Evolutionary conservation across 2,888 invertebrate species (phyloP).

Genomic region (Dascillus cervinus): DNA sequence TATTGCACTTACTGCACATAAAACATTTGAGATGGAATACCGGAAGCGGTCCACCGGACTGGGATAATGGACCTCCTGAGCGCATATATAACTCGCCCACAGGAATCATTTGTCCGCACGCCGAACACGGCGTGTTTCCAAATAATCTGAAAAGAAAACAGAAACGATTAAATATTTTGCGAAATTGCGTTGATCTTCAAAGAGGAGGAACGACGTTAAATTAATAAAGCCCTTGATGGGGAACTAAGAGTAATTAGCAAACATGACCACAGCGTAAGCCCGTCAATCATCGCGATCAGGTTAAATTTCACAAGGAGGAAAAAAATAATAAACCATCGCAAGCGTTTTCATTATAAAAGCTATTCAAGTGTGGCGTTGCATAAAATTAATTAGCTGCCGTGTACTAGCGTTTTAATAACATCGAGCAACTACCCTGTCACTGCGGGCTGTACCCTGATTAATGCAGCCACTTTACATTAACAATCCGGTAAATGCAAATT

Average conservation of each 20-base stretch:
- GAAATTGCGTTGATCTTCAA: background rate
- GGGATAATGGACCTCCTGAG: constrained; percentile 53
- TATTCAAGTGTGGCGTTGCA: constrained; percentile 44
- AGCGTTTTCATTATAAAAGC: constrained; percentile 41
- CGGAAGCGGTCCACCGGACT: constrained; percentile 48
- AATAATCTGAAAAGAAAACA: constrained; percentile 64
- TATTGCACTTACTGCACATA: constrained; percentile 88
- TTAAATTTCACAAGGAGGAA: constrained; percentile 24
- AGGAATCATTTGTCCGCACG: constrained; percentile 87
- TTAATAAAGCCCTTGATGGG: constrained; percentile 13
- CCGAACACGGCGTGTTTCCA: constrained; percentile 80
- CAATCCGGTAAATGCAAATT: constrained; percentile 39
- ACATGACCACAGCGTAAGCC: constrained; percentile 23
- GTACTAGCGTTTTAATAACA: constrained; percentile 41
- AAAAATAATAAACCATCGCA: constrained; percentile 31
- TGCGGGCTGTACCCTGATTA: constrained; percentile 40
- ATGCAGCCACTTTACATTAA: constrained; percentile 43
- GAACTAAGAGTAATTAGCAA: constrained; percentile 21
- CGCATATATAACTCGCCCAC: constrained; percentile 91
- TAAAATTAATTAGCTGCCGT: constrained; percentile 44
- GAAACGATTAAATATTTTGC: too few relatives aligned
- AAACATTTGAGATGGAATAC: constrained; percentile 96
- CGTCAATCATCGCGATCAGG: constrained; percentile 30
- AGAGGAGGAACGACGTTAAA: constrained; percentile 11
- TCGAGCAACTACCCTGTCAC: constrained; percentile 34